These are phyloP conservation scores for Atrichornis clamosus DNA, from an alignment of 2,113 vertebrate species.

Conservation along the genomic window DNA sequence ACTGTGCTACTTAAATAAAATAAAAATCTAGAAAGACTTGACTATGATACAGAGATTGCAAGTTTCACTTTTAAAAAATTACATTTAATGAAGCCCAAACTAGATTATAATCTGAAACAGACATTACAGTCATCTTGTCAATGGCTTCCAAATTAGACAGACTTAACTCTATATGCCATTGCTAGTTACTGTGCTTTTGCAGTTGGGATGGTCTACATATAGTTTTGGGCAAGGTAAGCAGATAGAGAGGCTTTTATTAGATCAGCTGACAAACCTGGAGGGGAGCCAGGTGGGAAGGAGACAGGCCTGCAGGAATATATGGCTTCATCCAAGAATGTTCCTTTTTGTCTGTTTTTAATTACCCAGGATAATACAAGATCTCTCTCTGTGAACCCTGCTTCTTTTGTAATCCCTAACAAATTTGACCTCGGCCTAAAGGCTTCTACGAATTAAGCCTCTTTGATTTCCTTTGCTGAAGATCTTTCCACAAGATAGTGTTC, in stretches of 20 bases:
- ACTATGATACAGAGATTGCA: background rate
- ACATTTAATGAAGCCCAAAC: background rate
- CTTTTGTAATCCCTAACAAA: background rate
- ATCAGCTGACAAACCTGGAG: background rate
- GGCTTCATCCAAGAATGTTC: background rate
- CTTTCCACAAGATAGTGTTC: background rate
- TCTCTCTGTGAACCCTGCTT: background rate
- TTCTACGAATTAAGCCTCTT: background rate
- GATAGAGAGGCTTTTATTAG: background rate
- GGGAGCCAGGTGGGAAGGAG: background rate
- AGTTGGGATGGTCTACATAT: background rate
- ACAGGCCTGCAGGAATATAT: background rate
- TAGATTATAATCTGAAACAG: background rate
- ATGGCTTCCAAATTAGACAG: background rate
- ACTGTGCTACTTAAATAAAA: background rate
- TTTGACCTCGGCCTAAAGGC: background rate
- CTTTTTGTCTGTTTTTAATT: background rate
- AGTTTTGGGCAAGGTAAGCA: background rate
- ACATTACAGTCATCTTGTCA: background rate
- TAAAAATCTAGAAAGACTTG: background rate
- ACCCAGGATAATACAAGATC: no score
- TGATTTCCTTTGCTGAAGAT: background rate
- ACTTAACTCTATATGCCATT: background rate
- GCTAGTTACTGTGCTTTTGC: background rate
- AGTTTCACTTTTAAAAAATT: background rate